Base-by-base conservation (phyloP, 1,140 invertebrate genomes). In the Dolichoris vasculosae region DNA sequence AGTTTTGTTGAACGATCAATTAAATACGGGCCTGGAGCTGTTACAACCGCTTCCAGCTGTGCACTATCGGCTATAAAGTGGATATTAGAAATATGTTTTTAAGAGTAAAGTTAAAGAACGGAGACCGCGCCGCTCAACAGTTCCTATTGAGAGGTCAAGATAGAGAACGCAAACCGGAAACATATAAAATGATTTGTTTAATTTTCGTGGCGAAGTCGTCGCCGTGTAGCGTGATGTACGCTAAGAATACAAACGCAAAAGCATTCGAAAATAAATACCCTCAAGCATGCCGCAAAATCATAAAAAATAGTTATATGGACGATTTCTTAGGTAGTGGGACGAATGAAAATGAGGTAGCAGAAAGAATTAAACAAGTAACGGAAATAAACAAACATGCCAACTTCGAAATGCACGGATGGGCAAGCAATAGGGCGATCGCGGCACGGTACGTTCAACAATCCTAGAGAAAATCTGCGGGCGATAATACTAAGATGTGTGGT, bases 371-470 rank as follows among this genome's bases (percentile, higher is more conserved):
- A 9, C 3, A 51, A 3, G 46, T 76, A 13, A 76, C 51, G 6
- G n/a, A 8, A 30, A 63, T 79, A 8, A 79, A 79, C 23, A 26
- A 30, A 11, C 0, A 0, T 2, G 77, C 32, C 2, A 15, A 17
- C 11, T 79, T 59, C 11, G 35, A 59, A 3, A 79, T 79, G 77
- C 77, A 79, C 17, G 55, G 32, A 0, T 79, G 77, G 77, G 55
- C 35, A 32, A 26, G 77, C 20, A 76, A 76, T 17, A 15, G 30
- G 4, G 2, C 7, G 7, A 4, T 1, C 8, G 67, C 20, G 20
- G 20, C 38, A 67, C 2, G 2, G 30, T 30, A 8, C 2, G 1
- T 43, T 17, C 11, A 17, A 17, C 20, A 2, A 17, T 7, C 7
- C 2, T 2, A 55, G 20, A 17, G 11, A 11, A 17, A 7, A 17